Evolutionary conservation across 1,140 invertebrate species (phyloP).

Genomic region (Carposina sasakii): DNA sequence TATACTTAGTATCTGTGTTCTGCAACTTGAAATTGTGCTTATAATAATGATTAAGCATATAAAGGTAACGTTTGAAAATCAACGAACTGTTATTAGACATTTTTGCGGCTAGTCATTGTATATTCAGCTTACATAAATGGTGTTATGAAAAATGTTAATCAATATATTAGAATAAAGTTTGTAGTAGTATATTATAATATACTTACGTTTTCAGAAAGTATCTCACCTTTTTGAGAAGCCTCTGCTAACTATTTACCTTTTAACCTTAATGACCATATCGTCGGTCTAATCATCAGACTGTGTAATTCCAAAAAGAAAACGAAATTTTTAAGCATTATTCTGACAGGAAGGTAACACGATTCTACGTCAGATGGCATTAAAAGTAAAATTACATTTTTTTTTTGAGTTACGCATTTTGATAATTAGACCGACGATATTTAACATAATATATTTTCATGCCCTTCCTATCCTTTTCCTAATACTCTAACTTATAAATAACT

Average conservation of each 20-base stretch:
- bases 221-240: no score
- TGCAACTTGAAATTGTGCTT: conserved; percentile 26
- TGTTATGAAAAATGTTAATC: conserved; percentile 6
- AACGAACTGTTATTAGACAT: conserved; percentile 54
- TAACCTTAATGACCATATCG: no score
- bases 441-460: conserved; percentile 1
- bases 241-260: no score
- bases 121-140: conserved; percentile 24
- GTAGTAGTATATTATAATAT: conserved; percentile 1
- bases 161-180: not conserved
- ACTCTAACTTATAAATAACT: not conserved
- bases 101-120: conserved; percentile 58
- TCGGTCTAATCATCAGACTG: no score
- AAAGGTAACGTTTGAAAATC: conserved; percentile 34
- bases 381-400: no score
- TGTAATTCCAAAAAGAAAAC: no score
- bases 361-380: no score
- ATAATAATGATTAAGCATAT: conserved; percentile 25
- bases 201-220: no score
- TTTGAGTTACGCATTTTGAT: no score
- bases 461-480: not conserved
- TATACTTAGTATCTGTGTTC: conserved; percentile 20
- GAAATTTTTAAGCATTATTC: no score
- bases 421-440: no score
- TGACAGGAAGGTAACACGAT: no score